Conservation (phyloP, 64 coral and sea anemone species). For the Platygyra sinensis region DNA sequence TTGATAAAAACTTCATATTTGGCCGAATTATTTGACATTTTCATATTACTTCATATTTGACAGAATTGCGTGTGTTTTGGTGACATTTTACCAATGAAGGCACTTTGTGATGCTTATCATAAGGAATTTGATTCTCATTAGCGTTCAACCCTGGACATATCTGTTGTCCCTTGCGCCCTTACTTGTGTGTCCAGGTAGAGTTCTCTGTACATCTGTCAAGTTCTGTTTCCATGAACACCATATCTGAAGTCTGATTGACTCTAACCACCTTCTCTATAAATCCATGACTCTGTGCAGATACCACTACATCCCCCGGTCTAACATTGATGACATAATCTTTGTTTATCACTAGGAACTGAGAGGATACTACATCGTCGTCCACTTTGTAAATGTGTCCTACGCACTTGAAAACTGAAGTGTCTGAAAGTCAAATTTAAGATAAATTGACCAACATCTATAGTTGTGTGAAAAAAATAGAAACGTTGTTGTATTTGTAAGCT, state of each 20-base stretch:
- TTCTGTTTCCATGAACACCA: slow-evolving; percentile 54
- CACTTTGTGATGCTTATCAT: too few relatives aligned
- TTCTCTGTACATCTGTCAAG: slow-evolving; percentile 52
- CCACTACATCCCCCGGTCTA: slow-evolving; percentile 49
- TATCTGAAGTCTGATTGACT: slow-evolving; percentile 8
- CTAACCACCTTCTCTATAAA: slow-evolving; percentile 69
- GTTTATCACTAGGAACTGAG: slow-evolving; percentile 62
- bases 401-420: slow-evolving; percentile 48
- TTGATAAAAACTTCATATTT: too few relatives aligned
- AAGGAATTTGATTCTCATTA: too few relatives aligned
- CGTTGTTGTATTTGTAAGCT: too few relatives aligned
- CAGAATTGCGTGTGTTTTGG: too few relatives aligned
- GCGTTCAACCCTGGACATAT: too few relatives aligned
- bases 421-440: not conserved
- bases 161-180: not conserved
- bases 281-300: slow-evolving; percentile 49
- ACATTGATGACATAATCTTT: not conserved
- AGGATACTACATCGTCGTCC: not conserved
- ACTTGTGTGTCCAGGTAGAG: slow-evolving; percentile 52
- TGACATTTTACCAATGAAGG: too few relatives aligned
- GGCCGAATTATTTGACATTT: too few relatives aligned
- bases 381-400: slow-evolving; percentile 60
- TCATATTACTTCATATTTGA: too few relatives aligned
- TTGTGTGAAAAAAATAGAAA: too few relatives aligned
- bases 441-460: not conserved